These are phyloP conservation scores for Acrocephalus scirpaceus DNA, from an alignment of 2,797 vertebrate species.

Conservation along the genomic window DNA sequence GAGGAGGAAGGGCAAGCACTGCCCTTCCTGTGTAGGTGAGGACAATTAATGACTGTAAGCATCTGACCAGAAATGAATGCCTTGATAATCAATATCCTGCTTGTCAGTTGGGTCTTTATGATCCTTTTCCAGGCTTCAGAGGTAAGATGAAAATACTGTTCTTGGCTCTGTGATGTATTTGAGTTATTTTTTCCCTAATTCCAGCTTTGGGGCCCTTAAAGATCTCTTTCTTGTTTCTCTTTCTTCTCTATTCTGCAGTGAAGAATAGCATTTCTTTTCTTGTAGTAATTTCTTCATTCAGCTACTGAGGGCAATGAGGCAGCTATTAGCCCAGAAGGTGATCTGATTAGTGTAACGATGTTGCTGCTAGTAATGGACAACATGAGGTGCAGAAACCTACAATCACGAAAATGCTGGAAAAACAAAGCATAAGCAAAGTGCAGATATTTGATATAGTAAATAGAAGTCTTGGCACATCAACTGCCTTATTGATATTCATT, in stretches of 20 bases:
- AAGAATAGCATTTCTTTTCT: background rate
- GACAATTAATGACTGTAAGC: background rate
- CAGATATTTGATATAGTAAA: background rate
- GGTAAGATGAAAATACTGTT: background rate
- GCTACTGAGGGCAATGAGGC: background rate
- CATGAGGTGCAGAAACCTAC: background rate
- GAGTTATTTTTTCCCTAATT: background rate
- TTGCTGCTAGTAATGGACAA: background rate
- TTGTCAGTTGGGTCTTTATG: background rate
- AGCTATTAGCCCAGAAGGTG: background rate
- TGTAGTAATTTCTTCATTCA: background rate
- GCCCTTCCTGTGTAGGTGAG: background rate
- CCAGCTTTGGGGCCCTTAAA: background rate
- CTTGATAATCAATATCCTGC: background rate
- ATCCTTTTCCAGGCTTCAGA: background rate
- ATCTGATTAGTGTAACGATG: background rate
- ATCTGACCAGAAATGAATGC: background rate
- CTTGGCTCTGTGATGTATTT: background rate
- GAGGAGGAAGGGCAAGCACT: background rate
- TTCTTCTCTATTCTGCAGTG: background rate
- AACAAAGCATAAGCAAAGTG: background rate
- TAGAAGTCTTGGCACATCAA: background rate
- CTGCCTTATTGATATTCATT: slow-evolving; percentile 11
- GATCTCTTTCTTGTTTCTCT: background rate
- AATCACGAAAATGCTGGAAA: background rate